Percentiles rank a stretch among this genome's conserved stretches.
Conservation (phyloP, 2,113 vertebrate species). For the Proterorhinus semilunaris region DNA sequence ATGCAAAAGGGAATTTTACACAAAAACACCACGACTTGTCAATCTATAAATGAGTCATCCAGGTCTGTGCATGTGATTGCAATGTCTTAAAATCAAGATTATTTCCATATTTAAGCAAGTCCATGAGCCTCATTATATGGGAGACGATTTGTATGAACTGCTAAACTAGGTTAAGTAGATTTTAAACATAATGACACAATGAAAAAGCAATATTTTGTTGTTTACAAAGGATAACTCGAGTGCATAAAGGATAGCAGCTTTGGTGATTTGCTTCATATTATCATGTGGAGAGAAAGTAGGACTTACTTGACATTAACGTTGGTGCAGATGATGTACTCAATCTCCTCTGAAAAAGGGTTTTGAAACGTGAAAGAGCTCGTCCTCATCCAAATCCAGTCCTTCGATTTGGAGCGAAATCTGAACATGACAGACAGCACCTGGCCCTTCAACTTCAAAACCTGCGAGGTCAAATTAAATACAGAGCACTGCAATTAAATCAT, state of each 20-base stretch:
- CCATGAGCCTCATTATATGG: too few species aligned
- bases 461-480: slow-evolving; percentile 11
- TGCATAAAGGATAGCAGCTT: too few species aligned
- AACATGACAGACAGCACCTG: slow-evolving; percentile 99
- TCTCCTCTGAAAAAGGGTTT: slow-evolving; percentile 98
- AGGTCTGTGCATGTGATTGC: too few species aligned
- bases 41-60: too few species aligned
- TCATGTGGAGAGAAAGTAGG: neutral
- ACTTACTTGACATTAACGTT: slow-evolving; percentile 97
- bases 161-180: too few species aligned
- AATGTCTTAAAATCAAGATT: too few species aligned
- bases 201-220: too few species aligned
- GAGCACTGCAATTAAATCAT: too few species aligned
- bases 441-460: slow-evolving; percentile 97
- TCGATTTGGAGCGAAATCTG: slow-evolving; percentile 89
- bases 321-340: slow-evolving; percentile 99
- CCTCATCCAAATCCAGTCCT: slow-evolving; percentile 95
- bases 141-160: too few species aligned
- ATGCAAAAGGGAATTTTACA: slow-evolving; percentile 18
- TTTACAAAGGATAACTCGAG: too few species aligned
- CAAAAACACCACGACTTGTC: slow-evolving; percentile 14
- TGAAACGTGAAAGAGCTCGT: slow-evolving; percentile 99
- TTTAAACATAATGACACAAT: too few species aligned
- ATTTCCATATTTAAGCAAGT: too few species aligned
- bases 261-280: slow-evolving; percentile 2